phyloP scores from a whole-genome alignment of 2,113 vertebrate species.

The Phalacrocorax pelagicus region DNA sequence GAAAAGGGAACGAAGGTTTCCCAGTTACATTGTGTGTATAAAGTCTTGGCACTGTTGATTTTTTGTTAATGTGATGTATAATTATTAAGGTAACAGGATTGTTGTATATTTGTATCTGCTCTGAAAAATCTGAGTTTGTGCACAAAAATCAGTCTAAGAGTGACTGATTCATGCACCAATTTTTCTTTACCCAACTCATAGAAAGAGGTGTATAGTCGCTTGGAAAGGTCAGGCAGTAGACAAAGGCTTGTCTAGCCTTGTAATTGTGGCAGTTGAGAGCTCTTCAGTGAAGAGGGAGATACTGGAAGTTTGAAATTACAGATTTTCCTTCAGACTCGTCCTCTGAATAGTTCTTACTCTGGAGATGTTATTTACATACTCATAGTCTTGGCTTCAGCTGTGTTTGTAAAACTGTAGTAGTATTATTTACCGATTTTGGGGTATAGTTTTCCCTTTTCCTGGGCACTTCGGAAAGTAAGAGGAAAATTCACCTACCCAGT shows the following conservation, averaged over 20 bases:
- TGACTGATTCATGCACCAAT: not conserved
- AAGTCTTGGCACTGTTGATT: not conserved
- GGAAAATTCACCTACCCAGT: too few relatives aligned
- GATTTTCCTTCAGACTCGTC: not conserved
- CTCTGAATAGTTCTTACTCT: not conserved
- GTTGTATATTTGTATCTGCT: not conserved
- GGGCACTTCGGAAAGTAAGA: not conserved
- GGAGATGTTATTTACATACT: not conserved
- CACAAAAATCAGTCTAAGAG: not conserved
- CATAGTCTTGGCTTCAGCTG: not conserved
- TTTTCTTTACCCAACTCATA: not conserved
- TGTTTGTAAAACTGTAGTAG: not conserved
- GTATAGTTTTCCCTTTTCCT: not conserved
- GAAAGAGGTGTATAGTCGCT: not conserved
- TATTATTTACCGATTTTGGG: not conserved
- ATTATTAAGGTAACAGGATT: not conserved
- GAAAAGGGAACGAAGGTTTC: not conserved
- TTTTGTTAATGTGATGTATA: not conserved
- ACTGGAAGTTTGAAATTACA: not conserved
- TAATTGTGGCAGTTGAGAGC: not conserved
- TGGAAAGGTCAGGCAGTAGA: not conserved
- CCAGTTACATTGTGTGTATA: not conserved
- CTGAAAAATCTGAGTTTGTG: not conserved
- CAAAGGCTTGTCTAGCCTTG: not conserved
- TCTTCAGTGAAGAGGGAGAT: not conserved